A percentile compares a stretch with the other conserved stretches of the same genome.
These are phyloP conservation scores for Oxygymnocypris stewartii DNA, from an alignment of 2,113 vertebrate species.

Conservation along the genomic window DNA sequence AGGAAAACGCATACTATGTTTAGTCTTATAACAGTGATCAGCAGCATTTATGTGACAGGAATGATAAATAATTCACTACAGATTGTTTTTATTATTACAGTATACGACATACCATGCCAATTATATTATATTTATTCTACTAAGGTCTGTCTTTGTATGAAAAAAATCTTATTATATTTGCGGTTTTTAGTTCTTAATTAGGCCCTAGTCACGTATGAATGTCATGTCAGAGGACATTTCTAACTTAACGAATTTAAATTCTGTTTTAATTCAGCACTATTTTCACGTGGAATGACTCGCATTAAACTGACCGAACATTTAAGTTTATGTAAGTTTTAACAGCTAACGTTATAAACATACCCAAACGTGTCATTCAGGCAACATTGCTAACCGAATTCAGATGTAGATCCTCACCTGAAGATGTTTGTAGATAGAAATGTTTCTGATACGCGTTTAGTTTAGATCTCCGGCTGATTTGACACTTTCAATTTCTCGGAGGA, in stretches of 20 bases:
- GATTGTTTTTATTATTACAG: background rate
- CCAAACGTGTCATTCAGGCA: background rate
- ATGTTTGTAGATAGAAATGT: background rate
- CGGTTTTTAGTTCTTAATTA: background rate
- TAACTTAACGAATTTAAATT: background rate
- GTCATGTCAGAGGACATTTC: background rate
- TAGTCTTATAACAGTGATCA: background rate
- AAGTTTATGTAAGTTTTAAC: background rate
- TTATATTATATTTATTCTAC: background rate
- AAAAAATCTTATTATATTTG: background rate
- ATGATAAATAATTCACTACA: background rate
- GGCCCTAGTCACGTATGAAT: background rate
- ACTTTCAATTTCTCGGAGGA: conserved; percentile 37
- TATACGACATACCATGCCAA: background rate
- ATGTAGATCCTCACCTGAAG: background rate
- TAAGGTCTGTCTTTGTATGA: background rate
- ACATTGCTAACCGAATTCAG: background rate
- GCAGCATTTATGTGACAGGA: background rate
- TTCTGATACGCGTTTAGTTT: background rate
- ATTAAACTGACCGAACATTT: background rate
- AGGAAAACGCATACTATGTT: background rate
- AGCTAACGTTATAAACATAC: background rate
- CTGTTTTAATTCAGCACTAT: background rate
- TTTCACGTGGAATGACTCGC: background rate
- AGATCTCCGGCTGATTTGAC: conserved; percentile 28